Base-by-base conservation (phyloP, 92 coral and sea anemone genomes). In the Umimayanthus kanabou region DNA sequence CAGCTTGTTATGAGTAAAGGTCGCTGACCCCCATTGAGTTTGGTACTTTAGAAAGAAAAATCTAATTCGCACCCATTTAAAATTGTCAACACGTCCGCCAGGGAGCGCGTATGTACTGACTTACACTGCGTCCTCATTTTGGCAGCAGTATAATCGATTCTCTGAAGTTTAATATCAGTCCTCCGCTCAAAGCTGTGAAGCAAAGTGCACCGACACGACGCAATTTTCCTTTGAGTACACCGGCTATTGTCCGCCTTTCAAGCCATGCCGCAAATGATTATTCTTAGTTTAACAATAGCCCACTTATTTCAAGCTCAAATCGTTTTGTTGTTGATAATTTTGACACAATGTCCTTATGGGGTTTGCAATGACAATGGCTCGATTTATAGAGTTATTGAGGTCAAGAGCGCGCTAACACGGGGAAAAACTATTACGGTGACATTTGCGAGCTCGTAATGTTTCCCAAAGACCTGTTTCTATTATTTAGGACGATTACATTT, bases 281-380 rank as follows among this genome's bases (percentile, higher is more conserved):
- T 88, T 87, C 92, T 80, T 90, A 82, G 39, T 74, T 80, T 81
- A 37, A 95, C 96, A 95, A 93, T 90, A 91, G 87, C 53, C 93
- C 96, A 95, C 96, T 92, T 93, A 95, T 90, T 87, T 85, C 93
- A 88, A 90, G 91, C 94, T 73, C 92, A 79, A 88, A 91, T 69
- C 94, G 90, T 86, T 90, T 95, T 93, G 96, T 95, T 93, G 93
- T 90, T 95, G 94, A 76, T 95, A 95, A 93, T 95, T 95, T 93
- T 67, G 75, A 88, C 91, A 91, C 98, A 93, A 93, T 91, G 77
- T 72, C 93, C 87, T 89, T 90, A 89, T 92, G 91, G 87, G 96
- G 89, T 80, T 77, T 85, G 83, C 78, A n/a, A 61, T 85, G 65
- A 93, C 98, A 93, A 93, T 85, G 84, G 85, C 40, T 76, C 83